Percentiles rank a stretch among this genome's conserved stretches.
These are phyloP conservation scores for Phrynocephalus guinanensis DNA, from an alignment of 2,797 vertebrate species.

Conservation along the genomic window DNA sequence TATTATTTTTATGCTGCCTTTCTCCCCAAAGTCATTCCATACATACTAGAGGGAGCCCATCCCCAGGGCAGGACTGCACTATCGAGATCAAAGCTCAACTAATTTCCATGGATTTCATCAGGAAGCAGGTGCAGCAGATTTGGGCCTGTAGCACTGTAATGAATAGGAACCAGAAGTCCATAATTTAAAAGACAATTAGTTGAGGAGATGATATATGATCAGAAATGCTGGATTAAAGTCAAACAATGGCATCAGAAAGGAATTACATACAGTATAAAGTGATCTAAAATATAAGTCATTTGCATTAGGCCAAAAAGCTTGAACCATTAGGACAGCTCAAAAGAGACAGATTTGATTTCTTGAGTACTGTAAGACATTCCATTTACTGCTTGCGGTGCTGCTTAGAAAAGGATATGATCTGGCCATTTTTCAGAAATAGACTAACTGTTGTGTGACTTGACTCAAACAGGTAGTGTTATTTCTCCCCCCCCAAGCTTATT, in stretches of 20 bases:
- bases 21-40: too few species aligned
- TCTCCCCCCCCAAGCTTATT: constrained; percentile 45
- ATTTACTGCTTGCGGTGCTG: constrained; percentile 24
- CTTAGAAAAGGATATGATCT: constrained; percentile 33
- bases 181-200: not conserved
- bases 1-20: too few species aligned
- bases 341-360: not conserved
- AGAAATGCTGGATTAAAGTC: not conserved
- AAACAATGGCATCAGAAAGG: not conserved
- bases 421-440: constrained; percentile 27
- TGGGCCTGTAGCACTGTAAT: not conserved
- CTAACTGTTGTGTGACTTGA: constrained; percentile 10
- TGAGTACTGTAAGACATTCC: not conserved
- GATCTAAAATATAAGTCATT: not conserved
- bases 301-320: not conserved
- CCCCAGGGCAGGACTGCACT: too few species aligned
- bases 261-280: not conserved
- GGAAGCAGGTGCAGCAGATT: not conserved
- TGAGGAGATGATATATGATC: not conserved
- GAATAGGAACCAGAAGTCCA: not conserved
- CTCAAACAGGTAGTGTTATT: constrained; percentile 12
- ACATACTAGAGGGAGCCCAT: too few species aligned
- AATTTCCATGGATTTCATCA: not conserved
- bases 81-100: not conserved
- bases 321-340: not conserved